Conservation (phyloP, 2,113 vertebrate genomes). For the Pterocles gutturalis region DNA sequence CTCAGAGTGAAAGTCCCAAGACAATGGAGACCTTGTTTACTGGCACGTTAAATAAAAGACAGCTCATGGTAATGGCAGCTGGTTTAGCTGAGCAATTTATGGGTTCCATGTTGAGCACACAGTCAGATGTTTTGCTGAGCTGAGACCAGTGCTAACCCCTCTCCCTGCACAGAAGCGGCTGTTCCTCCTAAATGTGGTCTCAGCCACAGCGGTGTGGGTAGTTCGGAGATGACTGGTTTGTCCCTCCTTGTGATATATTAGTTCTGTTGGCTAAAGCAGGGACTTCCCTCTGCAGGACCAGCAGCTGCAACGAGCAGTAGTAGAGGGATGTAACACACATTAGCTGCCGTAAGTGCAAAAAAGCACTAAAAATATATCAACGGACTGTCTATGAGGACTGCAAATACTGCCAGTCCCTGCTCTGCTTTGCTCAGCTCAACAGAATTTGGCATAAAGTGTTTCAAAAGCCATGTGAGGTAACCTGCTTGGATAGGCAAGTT, state of each 20-base stretch:
- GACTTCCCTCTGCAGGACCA: not conserved
- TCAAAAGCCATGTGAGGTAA: not conserved
- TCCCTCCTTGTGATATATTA: not conserved
- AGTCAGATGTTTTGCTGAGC: not conserved
- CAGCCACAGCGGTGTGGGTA: not conserved
- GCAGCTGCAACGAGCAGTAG: not conserved
- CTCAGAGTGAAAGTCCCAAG: not conserved
- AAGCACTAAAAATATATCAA: not conserved
- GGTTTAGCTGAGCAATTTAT: not conserved
- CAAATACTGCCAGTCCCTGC: not conserved
- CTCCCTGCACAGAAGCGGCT: not conserved
- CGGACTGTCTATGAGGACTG: not conserved
- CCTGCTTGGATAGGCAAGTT: not conserved
- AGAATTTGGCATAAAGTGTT: not conserved
- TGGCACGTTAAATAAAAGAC: not conserved
- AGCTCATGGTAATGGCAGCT: not conserved
- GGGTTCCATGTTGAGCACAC: not conserved
- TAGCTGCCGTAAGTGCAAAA: not conserved
- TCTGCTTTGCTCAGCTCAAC: not conserved
- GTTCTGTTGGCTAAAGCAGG: not conserved
- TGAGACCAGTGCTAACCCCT: not conserved
- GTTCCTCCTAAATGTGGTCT: not conserved
- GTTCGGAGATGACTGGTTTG: not conserved
- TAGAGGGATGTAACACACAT: not conserved
- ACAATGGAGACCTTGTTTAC: not conserved